These are phyloP conservation scores for Epinephelus moara DNA, from an alignment of 2,113 vertebrate genomes.

Conservation along the genomic window DNA sequence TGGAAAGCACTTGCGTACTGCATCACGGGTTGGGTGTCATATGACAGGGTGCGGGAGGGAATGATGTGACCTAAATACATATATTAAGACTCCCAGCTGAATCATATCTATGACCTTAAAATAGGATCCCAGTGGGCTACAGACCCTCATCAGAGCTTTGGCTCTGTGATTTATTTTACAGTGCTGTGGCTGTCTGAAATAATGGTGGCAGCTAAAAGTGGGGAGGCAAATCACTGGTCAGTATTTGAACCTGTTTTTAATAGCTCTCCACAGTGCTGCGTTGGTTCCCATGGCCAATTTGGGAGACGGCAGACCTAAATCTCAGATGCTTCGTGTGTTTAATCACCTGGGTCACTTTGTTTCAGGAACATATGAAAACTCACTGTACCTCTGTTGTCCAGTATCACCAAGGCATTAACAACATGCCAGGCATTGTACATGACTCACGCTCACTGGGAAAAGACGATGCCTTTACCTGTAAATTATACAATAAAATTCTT, in stretches of 20 bases:
- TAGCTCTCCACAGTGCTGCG: not conserved
- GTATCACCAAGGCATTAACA: not conserved
- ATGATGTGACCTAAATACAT: conserved; percentile 75
- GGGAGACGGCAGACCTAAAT: conserved; percentile 1
- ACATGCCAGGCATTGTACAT: too few relatives aligned
- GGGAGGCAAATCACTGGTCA: not conserved
- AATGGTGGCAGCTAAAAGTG: not conserved
- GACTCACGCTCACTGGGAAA: not conserved
- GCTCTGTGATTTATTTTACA: conserved; percentile 20
- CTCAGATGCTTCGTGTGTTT: not conserved
- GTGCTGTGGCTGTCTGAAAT: not conserved
- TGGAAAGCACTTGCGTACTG: conserved; percentile 51
- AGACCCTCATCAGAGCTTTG: not conserved
- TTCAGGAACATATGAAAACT: not conserved
- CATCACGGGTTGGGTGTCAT: conserved; percentile 69
- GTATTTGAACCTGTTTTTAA: not conserved
- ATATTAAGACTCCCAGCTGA: conserved; percentile 36
- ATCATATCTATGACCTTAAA: conserved; percentile 53
- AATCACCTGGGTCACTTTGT: not conserved
- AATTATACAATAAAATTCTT: not conserved
- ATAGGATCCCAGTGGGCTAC: conserved; percentile 34
- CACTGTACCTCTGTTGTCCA: not conserved
- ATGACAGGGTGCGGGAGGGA: conserved; percentile 55
- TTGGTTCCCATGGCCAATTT: not conserved
- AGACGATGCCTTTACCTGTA: not conserved